Evolutionary conservation across 2,888 invertebrate species (phyloP).

Genomic region (Ectemnius lituratus): DNA sequence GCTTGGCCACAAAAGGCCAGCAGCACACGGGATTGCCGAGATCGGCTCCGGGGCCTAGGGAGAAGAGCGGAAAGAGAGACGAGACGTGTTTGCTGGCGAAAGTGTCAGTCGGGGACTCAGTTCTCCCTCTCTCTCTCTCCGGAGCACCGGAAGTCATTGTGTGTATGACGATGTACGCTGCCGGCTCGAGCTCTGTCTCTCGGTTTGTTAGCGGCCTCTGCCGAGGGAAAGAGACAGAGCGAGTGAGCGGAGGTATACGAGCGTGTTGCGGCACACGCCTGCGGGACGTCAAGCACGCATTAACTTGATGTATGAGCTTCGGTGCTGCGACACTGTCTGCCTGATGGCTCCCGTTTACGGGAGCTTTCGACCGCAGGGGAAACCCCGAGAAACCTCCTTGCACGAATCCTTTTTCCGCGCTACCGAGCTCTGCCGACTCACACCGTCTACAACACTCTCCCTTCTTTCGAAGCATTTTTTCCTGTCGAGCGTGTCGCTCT

Average conservation of each 20-base stretch:
- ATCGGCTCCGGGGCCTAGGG: background rate
- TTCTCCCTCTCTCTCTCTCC: conserved; percentile 20
- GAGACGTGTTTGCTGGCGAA: too few relatives aligned
- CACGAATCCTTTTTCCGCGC: conserved; percentile 36
- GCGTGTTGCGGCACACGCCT: conserved; percentile 47
- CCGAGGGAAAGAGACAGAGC: conserved; percentile 6
- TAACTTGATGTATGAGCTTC: conserved; percentile 65
- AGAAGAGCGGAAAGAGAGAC: too few relatives aligned
- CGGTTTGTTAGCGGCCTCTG: conserved; percentile 46
- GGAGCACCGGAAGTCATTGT: conserved; percentile 63
- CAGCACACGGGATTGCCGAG: conserved; percentile 11
- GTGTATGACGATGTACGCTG: conserved; percentile 21
- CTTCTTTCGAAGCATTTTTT: background rate
- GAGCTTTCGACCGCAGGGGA: conserved; percentile 27
- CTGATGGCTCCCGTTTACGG: conserved; percentile 52
- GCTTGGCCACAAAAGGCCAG: conserved; percentile 9
- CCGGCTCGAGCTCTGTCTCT: conserved; percentile 33
- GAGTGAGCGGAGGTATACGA: background rate
- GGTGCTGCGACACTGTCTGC: conserved; percentile 49
- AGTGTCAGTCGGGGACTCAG: too few relatives aligned
- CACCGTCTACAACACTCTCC: background rate
- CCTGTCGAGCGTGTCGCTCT: background rate
- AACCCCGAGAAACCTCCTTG: conserved; percentile 46
- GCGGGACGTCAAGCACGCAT: conserved; percentile 61
- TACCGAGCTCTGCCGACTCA: conserved; percentile 14